These are phyloP conservation scores for Dolichotis patagonum DNA, from an alignment of 2,113 vertebrate genomes.

Conservation along the genomic window DNA sequence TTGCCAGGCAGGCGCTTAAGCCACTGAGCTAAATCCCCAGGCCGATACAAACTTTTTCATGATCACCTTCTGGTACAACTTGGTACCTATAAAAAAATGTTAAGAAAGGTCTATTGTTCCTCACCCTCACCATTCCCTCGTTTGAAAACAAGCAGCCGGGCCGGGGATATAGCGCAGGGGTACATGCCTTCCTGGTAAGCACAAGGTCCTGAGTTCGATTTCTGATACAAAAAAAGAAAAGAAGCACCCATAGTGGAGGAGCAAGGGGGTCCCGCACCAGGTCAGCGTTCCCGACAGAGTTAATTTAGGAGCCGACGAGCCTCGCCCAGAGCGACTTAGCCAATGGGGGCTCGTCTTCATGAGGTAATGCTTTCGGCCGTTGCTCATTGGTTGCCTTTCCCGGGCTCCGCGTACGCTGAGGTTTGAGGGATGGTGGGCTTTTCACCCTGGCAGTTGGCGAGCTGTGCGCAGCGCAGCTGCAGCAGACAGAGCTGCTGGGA, in stretches of 20 bases:
- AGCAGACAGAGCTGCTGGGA: slow-evolving; percentile 15
- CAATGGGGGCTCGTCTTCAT: slow-evolving; percentile 14
- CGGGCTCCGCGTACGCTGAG: background rate
- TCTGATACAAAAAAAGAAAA: background rate
- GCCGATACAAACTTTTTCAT: background rate
- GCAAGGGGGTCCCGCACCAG: fast-evolving
- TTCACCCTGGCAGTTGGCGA: background rate
- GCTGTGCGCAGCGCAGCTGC: no score
- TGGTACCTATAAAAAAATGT: slow-evolving; percentile 30
- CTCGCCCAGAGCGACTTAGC: background rate
- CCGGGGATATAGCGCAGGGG: no score
- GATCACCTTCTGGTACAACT: background rate
- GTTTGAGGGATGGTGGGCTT: background rate
- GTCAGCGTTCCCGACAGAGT: background rate
- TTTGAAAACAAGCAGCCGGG: slow-evolving; percentile 15
- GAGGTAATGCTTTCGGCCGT: slow-evolving; percentile 45
- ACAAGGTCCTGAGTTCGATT: no score
- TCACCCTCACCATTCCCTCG: background rate
- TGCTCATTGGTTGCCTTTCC: slow-evolving; percentile 2
- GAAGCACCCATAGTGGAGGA: background rate
- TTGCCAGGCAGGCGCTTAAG: no score
- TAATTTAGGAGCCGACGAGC: background rate
- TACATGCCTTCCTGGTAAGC: no score
- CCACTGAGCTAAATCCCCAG: no score
- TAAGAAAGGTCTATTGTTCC: background rate